These are phyloP conservation scores for Octonoba sinensis DNA, from an alignment of 2,888 invertebrate genomes.

Conservation along the genomic window DNA sequence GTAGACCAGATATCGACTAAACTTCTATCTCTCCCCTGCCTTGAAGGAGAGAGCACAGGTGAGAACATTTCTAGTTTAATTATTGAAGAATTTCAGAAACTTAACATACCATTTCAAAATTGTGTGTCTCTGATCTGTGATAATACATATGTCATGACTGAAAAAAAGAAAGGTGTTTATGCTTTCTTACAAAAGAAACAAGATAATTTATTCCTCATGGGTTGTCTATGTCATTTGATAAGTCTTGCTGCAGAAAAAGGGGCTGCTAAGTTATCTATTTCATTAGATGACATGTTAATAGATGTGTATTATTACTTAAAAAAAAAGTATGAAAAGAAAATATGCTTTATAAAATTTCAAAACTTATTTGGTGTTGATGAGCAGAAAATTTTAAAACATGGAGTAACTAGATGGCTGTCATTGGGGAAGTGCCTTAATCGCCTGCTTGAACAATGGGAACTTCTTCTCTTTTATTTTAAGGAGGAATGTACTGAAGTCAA, in stretches of 20 bases:
- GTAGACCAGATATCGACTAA: not conserved
- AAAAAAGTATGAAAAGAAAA: constrained; percentile 1
- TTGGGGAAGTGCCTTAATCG: constrained; percentile 1
- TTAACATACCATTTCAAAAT: not conserved
- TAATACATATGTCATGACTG: constrained; percentile 9
- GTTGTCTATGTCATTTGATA: not conserved
- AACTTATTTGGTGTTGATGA: not conserved
- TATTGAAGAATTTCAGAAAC: not conserved
- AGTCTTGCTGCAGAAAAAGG: constrained; percentile 11
- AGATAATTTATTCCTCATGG: not conserved
- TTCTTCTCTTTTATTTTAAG: constrained; percentile 1
- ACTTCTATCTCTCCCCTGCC: not conserved
- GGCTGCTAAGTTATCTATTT: not conserved
- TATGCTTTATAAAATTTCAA: not conserved
- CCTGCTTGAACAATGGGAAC: not conserved
- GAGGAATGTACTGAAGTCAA: not conserved
- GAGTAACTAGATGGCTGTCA: not conserved
- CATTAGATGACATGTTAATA: constrained; percentile 4
- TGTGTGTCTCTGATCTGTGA: not conserved
- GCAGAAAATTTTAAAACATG: constrained; percentile 2
- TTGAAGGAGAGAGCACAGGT: not conserved
- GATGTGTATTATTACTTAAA: constrained; percentile 2
- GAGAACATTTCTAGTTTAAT: not conserved
- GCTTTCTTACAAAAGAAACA: not conserved
- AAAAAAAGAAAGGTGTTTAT: not conserved